Conservation (phyloP, 2,113 vertebrate species). For the Oreotragus oreotragus region DNA sequence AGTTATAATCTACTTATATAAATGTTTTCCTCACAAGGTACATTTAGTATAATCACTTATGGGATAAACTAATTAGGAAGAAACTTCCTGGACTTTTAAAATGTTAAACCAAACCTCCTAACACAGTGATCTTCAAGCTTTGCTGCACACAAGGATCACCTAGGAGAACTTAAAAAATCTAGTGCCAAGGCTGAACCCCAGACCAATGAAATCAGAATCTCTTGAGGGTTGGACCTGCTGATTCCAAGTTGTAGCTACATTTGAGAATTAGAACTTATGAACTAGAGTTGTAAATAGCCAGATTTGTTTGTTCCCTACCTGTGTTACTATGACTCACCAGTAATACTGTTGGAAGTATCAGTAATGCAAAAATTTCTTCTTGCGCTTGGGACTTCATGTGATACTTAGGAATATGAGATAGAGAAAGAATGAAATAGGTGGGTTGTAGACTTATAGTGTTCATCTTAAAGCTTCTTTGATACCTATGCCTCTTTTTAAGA, state of each 20-base stretch:
- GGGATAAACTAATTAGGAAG: neutral
- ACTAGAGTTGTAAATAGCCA: neutral
- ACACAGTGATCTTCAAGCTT: neutral
- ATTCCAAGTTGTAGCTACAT: neutral
- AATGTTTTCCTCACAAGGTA: neutral
- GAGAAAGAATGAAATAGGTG: neutral
- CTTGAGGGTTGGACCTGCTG: rapidly evolving
- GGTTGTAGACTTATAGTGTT: neutral
- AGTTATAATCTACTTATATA: neutral
- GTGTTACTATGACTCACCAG: neutral
- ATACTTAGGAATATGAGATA: neutral
- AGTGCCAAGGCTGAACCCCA: neutral
- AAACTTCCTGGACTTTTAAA: neutral
- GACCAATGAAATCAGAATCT: neutral
- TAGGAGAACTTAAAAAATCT: neutral
- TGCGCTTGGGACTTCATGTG: neutral
- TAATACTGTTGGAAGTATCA: neutral
- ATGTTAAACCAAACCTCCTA: neutral
- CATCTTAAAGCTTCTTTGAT: neutral
- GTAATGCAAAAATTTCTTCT: neutral
- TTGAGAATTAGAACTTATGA: neutral
- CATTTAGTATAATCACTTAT: neutral
- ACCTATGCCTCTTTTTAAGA: neutral
- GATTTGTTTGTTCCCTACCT: neutral
- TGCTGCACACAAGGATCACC: neutral